A percentile compares a stretch with the other conserved stretches of the same genome.
Conservation (phyloP, 2,113 vertebrate species). For the Pheucticus melanocephalus region DNA sequence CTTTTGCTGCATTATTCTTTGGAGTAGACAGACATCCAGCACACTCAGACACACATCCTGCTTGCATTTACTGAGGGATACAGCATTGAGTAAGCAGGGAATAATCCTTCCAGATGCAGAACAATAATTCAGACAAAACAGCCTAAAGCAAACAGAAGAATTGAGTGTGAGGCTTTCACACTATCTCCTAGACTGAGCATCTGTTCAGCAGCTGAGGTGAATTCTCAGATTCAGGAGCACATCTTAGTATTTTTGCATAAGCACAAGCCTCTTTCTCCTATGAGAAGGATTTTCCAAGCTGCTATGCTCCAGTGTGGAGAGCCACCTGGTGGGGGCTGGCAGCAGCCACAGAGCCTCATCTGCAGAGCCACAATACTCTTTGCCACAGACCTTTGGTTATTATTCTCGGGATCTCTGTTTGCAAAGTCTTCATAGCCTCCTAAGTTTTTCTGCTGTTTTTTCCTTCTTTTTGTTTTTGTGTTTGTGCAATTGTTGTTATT, state of each 20-base stretch:
- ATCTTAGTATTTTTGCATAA: background rate
- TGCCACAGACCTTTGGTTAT: background rate
- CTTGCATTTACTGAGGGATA: background rate
- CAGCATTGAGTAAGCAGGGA: background rate
- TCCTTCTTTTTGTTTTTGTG: background rate
- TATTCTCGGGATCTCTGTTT: background rate
- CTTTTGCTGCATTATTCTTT: background rate
- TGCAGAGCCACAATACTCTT: background rate
- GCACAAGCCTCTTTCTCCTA: background rate
- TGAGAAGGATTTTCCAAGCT: background rate
- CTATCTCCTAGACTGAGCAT: background rate
- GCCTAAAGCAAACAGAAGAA: background rate
- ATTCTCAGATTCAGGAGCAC: background rate
- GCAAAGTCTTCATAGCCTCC: background rate
- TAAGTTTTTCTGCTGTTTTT: background rate
- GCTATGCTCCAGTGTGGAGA: background rate
- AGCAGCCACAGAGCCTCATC: background rate
- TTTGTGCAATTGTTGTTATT: background rate
- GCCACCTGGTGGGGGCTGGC: constrained; percentile 8
- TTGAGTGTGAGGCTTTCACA: background rate
- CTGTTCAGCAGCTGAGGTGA: background rate
- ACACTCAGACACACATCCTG: background rate
- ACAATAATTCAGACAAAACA: background rate
- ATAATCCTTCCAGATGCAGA: background rate
- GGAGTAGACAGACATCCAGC: background rate